These are phyloP conservation scores for Brotula barbata DNA, from an alignment of 2,797 vertebrate genomes.

Conservation along the genomic window DNA sequence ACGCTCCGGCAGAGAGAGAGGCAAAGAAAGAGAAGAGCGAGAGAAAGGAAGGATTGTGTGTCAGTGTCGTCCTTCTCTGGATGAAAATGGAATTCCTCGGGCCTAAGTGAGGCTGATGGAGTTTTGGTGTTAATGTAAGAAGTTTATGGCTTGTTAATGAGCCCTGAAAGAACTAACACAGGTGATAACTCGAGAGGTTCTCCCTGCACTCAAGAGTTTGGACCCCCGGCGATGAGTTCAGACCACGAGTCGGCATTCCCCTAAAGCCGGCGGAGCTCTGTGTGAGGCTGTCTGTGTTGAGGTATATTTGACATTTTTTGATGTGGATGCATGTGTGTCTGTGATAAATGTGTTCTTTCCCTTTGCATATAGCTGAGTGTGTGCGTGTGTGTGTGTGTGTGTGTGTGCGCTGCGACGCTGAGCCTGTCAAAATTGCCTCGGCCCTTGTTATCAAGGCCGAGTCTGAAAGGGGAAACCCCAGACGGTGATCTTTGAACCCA, in stretches of 20 bases:
- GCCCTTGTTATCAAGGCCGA: conserved; percentile 61
- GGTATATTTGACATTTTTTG: conserved; percentile 19
- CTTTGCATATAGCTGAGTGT: no score
- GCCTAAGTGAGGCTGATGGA: conserved; percentile 13
- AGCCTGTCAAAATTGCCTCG: conserved; percentile 56
- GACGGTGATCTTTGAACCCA: conserved; percentile 59
- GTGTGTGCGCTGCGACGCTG: conserved; percentile 12
- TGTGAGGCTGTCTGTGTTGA: background rate
- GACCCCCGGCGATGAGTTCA: conserved; percentile 42
- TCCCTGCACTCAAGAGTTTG: conserved; percentile 36
- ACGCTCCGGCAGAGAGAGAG: conserved; percentile 27
- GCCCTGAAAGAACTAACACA: conserved; percentile 40
- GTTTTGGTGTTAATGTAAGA: conserved; percentile 32
- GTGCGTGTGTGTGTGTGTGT: conserved; percentile 25
- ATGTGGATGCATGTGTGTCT: conserved; percentile 3
- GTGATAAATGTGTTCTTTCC: conserved; percentile 4
- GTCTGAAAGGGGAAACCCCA: conserved; percentile 72
- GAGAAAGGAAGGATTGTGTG: conserved; percentile 69
- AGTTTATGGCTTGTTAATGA: conserved; percentile 42
- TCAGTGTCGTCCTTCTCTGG: conserved; percentile 58
- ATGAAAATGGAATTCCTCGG: conserved; percentile 49
- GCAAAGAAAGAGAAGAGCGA: conserved; percentile 10
- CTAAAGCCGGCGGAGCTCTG: conserved; percentile 26
- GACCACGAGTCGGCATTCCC: conserved; percentile 37
- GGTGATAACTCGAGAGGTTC: conserved; percentile 40